These are phyloP conservation scores for Neotoxoptera formosana DNA, from an alignment of 1,140 invertebrate genomes.

Conservation along the genomic window DNA sequence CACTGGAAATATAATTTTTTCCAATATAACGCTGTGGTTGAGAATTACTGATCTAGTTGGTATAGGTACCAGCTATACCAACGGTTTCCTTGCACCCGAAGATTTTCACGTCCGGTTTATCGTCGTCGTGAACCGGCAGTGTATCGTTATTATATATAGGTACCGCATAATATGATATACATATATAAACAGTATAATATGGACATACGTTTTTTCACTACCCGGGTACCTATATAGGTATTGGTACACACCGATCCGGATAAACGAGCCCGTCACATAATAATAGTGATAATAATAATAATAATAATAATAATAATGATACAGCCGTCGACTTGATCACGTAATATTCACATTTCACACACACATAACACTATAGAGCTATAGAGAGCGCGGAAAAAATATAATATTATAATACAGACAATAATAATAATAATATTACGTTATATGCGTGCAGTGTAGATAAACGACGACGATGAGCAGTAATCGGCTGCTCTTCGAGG, in stretches of 20 bases:
- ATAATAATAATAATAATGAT: not conserved
- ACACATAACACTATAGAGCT: not conserved
- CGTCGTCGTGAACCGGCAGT: not conserved
- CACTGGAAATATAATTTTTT: too few species aligned
- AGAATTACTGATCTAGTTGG: too few species aligned
- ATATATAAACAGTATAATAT: not conserved
- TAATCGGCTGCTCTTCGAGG: conserved; percentile 24
- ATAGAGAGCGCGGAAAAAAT: conserved; percentile 1
- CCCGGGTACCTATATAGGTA: too few species aligned
- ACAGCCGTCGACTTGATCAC: not conserved
- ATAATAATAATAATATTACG: not conserved
- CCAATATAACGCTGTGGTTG: too few species aligned
- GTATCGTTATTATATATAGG: not conserved
- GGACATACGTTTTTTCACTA: not conserved
- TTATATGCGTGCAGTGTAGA: not conserved
- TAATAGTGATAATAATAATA: not conserved
- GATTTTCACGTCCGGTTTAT: not conserved
- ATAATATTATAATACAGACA: not conserved
- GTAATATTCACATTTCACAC: conserved; percentile 15
- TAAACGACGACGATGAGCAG: not conserved
- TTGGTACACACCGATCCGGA: not conserved
- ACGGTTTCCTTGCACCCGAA: not conserved
- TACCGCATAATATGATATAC: not conserved
- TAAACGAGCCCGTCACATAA: not conserved
- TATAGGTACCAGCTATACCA: too few species aligned